Base-by-base conservation (phyloP, 2,797 vertebrate species). In the Caiman crocodilus region DNA sequence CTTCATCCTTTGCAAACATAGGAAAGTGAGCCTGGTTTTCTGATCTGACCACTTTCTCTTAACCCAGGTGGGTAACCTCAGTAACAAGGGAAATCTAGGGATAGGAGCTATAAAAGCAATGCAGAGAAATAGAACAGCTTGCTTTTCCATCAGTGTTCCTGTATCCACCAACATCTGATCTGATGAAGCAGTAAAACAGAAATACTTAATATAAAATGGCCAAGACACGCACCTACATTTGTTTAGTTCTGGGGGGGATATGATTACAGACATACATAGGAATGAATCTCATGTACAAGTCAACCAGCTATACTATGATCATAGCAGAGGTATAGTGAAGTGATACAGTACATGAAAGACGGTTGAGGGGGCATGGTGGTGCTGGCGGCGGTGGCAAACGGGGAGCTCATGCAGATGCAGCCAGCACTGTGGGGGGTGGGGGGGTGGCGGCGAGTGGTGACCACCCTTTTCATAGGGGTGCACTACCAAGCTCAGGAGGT, bases 51-150 rank as follows among this genome's bases (percentile, higher is more conserved):
- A 2, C 14, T 14, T 23, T 73, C 35, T 23, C 42, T 13, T 21
- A 20, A 71, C 60, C 2, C 5, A 80, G 8, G 8, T 32, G 75
- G 76, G 17, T 73, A 73, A 73, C 26, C 32, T 32, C 67, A 71
- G 23, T 30, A 92, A 56, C 15, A 86, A 89, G 59, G 16, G 12
- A 95, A 90, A 82, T 85, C 64, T 71, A 87, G 79, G 25, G 17
- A 76, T 79, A 58, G 2, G 71, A 7, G 5, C 4, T 4, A 84
- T 4, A 90, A 94, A 87, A 87, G 4, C 20, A 87, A 55, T 2
- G 23, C 25, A 91, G 3, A 7, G 14, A 83, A 79, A 71, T 87
- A 56, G 17, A 75, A 1, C 14, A 55, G 0, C 8, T 55, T 28
- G 74, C 28, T 76, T 20, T 28, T 8, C 87, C 65, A 74, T 1